Evolutionary conservation across 2,888 invertebrate genomes (phyloP), one percentile per base, ranked within the genome.

Genomic region (Electrophaes corylata): DNA sequence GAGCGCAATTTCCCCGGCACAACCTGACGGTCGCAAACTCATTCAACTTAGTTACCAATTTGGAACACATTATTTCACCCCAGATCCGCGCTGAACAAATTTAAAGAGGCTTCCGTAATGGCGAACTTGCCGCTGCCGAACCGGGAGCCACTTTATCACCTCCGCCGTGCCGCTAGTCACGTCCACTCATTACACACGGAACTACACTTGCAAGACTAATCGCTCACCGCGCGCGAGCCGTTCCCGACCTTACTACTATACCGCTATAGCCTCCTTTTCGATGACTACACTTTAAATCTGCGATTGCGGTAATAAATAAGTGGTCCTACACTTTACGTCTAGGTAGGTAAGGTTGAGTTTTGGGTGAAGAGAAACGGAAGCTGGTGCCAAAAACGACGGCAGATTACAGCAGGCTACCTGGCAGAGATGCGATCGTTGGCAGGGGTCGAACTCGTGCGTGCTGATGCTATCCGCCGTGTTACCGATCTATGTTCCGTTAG

Each of bases 141-240:
- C 56, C 50, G 19, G 48, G 11, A 46, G 35, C 35, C 43, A 64
- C 57, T 64, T 61, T 59, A 64, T 64, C 64, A 64, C 61, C 58
- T 56, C 53, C 59, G 40, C 53, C 51, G 39, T 6, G 14, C 41
- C 20, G 20, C 41, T 51, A 56, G 60, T 61, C 66, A 66, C 66
- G 66, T 65, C 65, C 59, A 57, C 66, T 67, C 65, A 66, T 66
- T 66, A 64, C 67, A 50, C 53, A 57, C 61, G 60, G 47, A 59
- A 43, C 61, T 59, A 59, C 57, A 54, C 51, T 57, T 50, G 57
- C 57, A 46, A 60, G 58, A 67, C 46, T 63, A 62, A 67, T 65
- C 50, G 23, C 62, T 29, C 11, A 4, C 26, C 6, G 6, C 18
- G 0, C 2, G 10, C 50, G 2, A 4, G 0, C 31, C 18, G 46